Evolutionary conservation across 2,888 invertebrate species (phyloP).

Genomic region (Heliconius ethilla): DNA sequence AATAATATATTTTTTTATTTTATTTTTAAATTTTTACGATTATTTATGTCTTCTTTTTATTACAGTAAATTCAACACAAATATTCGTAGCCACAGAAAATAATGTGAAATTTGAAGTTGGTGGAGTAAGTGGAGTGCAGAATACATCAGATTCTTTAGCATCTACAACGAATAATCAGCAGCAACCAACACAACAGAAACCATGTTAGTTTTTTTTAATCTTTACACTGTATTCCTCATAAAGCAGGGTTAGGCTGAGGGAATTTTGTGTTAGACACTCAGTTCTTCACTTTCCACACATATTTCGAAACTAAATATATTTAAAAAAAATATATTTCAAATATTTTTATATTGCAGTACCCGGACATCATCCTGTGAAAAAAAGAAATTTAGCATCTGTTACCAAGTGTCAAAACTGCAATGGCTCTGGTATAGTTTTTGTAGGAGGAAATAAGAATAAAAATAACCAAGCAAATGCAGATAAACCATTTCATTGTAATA

Average conservation of each 20-base stretch:
- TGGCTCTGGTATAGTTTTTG: constrained; percentile 92
- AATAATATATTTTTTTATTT: neutral
- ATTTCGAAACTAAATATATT: too few species aligned
- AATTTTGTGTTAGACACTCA: neutral
- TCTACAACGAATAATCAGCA: constrained; percentile 60
- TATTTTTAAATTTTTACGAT: neutral
- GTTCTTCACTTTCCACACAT: neutral
- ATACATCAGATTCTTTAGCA: constrained; percentile 62
- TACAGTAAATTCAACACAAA: constrained; percentile 79
- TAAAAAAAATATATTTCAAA: neutral
- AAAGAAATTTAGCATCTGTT: constrained; percentile 90
- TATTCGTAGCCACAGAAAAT: constrained; percentile 85
- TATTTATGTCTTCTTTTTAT: constrained; percentile 17
- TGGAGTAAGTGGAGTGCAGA: constrained; percentile 66
- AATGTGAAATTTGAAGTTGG: constrained; percentile 83
- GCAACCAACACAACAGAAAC: constrained; percentile 60
- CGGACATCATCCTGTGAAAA: constrained; percentile 89
- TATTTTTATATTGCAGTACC: neutral
- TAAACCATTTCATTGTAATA: constrained; percentile 94
- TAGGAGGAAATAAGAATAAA: constrained; percentile 85
- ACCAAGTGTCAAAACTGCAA: constrained; percentile 95
- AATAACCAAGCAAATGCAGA: constrained; percentile 84
- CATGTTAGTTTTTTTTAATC: constrained; percentile 52
- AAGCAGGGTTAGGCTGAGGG: too few species aligned
- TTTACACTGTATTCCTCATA: neutral